A percentile compares a stretch with the other conserved stretches of the same genome.
phyloP scores from a whole-genome alignment of 53 echinoderm and acorn worm species.

The Actinopyga echinites region DNA sequence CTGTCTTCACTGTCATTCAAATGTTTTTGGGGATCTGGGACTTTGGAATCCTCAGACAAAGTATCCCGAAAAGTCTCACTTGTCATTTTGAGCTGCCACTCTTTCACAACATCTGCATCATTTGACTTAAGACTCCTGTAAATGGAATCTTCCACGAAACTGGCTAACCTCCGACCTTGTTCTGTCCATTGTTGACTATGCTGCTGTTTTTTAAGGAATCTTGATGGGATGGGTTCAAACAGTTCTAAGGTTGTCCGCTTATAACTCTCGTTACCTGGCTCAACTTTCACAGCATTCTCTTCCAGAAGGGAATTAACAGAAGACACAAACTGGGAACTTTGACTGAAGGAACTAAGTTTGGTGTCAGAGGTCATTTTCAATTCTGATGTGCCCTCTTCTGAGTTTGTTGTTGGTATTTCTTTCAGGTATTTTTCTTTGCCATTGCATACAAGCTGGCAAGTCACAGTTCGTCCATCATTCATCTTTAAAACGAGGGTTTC shows the following conservation, averaged over 20 bases:
- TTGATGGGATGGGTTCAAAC: conserved; percentile 24
- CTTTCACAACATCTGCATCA: conserved; percentile 29
- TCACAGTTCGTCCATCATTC: conserved; percentile 36
- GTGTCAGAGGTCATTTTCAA: neutral
- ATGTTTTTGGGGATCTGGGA: neutral
- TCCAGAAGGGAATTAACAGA: conserved; percentile 30
- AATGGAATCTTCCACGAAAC: conserved; percentile 41
- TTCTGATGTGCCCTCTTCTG: neutral
- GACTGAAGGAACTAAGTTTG: conserved; percentile 14
- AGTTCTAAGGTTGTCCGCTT: conserved; percentile 28
- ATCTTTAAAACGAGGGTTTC: conserved; percentile 31
- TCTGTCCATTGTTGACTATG: conserved; percentile 40
- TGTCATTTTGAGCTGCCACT: conserved; percentile 41
- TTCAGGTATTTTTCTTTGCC: conserved; percentile 35
- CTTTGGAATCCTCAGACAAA: neutral
- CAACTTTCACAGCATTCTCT: neutral
- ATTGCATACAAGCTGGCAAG: conserved; percentile 38
- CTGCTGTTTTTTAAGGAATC: neutral
- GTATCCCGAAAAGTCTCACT: conserved; percentile 6
- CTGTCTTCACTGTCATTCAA: neutral
- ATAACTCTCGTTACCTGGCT: neutral
- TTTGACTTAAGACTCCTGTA: conserved; percentile 39
- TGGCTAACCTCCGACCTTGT: conserved; percentile 28
- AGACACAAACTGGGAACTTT: conserved; percentile 25
- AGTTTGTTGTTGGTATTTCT: conserved; percentile 3